Evolutionary conservation across 2,888 invertebrate species (phyloP).

Genomic region (Encarsia formosa): DNA sequence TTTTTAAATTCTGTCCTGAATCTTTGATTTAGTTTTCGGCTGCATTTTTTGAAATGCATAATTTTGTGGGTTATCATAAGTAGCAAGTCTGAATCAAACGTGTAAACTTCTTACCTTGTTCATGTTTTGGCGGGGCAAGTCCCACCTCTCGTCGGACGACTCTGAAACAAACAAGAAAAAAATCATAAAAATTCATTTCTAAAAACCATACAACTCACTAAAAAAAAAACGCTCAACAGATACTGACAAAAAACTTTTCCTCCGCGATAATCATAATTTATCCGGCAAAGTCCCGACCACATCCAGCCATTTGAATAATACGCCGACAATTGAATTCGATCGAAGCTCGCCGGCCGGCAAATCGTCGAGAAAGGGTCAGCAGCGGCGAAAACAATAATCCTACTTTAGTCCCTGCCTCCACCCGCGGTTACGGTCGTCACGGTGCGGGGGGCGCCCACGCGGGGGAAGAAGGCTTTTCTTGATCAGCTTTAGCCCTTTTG

Average conservation of each 20-base stretch:
- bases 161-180: constrained; percentile 43
- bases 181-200: constrained; percentile 7
- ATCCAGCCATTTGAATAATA: constrained; percentile 12
- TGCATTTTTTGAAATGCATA: no score
- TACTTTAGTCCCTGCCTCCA: constrained; percentile 34
- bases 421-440: constrained; percentile 31
- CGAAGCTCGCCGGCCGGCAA: constrained; percentile 7
- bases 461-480: constrained; percentile 26
- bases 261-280: no score
- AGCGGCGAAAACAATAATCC: constrained; percentile 32
- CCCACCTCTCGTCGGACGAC: constrained; percentile 47
- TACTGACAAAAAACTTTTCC: no score
- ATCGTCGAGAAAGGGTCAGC: constrained; percentile 4
- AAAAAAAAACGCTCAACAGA: not conserved
- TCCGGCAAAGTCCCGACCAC: no score
- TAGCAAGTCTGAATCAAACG: no score
- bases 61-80: no score
- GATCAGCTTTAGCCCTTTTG: constrained; percentile 34
- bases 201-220: not conserved
- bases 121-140: constrained; percentile 51
- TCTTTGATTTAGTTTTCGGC: no score
- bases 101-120: constrained; percentile 52
- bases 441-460: constrained; percentile 33
- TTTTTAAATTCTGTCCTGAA: no score
- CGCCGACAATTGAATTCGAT: not conserved